phyloP scores from a whole-genome alignment of 2,797 vertebrate genomes.

The Erpetoichthys calabaricus region DNA sequence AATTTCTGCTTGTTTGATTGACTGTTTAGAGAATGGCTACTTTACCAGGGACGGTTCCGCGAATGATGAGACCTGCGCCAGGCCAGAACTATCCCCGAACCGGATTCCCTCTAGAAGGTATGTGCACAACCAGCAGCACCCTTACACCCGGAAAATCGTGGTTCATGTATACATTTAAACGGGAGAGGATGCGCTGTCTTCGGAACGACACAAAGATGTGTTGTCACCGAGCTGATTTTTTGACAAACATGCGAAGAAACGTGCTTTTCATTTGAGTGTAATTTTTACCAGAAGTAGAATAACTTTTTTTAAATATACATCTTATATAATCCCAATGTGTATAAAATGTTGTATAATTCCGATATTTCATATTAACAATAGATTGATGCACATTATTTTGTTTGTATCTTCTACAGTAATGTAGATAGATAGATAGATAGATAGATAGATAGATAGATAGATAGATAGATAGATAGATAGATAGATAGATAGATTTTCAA shows the following conservation, averaged over 20 bases:
- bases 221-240: background rate
- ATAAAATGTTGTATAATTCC: too few species aligned
- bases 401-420: too few species aligned
- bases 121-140: slow-evolving; percentile 13
- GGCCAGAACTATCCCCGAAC: slow-evolving; percentile 85
- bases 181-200: background rate
- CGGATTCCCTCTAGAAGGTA: slow-evolving; percentile 86
- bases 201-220: background rate
- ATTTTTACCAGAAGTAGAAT: too few species aligned
- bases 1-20: slow-evolving; percentile 21
- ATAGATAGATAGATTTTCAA: too few species aligned
- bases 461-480: too few species aligned
- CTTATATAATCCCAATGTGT: too few species aligned
- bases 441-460: too few species aligned
- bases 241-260: background rate
- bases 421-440: too few species aligned
- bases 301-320: too few species aligned
- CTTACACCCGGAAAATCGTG: background rate
- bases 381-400: too few species aligned
- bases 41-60: slow-evolving; percentile 68
- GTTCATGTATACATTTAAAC: background rate
- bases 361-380: too few species aligned
- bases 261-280: too few species aligned
- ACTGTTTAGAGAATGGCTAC: slow-evolving; percentile 64
- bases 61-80: slow-evolving; percentile 82